Percentiles rank a stretch among this genome's conserved stretches.
phyloP scores from a whole-genome alignment of 2,797 vertebrate species.

The Acanthurus leucopareius region DNA sequence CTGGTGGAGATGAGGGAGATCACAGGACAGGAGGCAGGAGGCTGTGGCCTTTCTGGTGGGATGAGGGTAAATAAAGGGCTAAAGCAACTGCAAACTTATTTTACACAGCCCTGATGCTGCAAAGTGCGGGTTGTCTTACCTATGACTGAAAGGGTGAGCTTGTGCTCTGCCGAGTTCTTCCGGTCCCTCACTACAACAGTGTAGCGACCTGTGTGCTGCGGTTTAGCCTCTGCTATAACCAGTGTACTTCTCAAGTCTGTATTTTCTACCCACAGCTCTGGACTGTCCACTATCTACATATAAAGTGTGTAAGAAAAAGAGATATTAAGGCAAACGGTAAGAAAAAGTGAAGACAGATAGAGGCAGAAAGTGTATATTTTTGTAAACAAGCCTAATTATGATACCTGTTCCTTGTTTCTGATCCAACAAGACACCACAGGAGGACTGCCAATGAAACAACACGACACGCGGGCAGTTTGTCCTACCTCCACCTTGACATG shows the following conservation, averaged over 20 bases:
- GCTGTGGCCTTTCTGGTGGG: conserved; percentile 83
- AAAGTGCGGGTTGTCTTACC: conserved; percentile 71
- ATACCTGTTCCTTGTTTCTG: conserved; percentile 85
- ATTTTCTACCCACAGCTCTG: conserved; percentile 79
- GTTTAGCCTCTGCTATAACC: conserved; percentile 76
- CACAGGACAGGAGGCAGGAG: conserved; percentile 84
- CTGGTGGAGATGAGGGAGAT: conserved; percentile 69
- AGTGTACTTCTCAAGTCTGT: conserved; percentile 80
- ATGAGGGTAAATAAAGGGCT: neutral
- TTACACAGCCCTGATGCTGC: neutral
- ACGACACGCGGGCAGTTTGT: conserved; percentile 75
- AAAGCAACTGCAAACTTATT: neutral
- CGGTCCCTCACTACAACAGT: conserved; percentile 83
- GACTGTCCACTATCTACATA: conserved; percentile 77
- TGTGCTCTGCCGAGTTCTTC: conserved; percentile 81
- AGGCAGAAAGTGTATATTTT: neutral
- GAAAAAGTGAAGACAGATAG: neutral
- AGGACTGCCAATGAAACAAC: conserved; percentile 78
- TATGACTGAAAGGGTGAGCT: conserved; percentile 82
- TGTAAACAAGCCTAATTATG: neutral
- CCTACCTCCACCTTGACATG: conserved; percentile 81
- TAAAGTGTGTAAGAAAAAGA: neutral
- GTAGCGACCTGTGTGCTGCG: conserved; percentile 83
- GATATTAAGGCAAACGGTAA: neutral
- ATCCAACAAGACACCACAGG: conserved; percentile 88